phyloP scores from a whole-genome alignment of 2,888 invertebrate genomes.

The Lasius fuliginosus region DNA sequence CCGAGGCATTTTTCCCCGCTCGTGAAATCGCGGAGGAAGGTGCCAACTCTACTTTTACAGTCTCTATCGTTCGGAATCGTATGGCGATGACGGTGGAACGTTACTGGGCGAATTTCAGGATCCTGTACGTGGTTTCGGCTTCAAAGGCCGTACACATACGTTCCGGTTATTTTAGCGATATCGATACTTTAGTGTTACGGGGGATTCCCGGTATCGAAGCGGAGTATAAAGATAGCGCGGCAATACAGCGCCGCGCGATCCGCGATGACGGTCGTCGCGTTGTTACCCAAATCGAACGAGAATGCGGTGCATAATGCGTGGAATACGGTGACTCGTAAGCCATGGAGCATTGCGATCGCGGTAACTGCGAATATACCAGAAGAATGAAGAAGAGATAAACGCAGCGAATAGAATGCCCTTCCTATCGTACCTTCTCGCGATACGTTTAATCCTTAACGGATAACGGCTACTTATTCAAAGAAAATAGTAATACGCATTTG shows the following conservation, averaged over 20 bases:
- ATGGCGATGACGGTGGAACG: neutral
- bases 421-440: neutral
- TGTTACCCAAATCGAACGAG: slow-evolving; percentile 43
- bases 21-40: slow-evolving; percentile 22
- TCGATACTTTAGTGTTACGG: slow-evolving; percentile 54
- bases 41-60: slow-evolving; percentile 10
- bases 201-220: neutral
- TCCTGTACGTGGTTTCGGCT: slow-evolving; percentile 4
- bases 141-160: slow-evolving; percentile 26
- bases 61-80: slow-evolving; percentile 16
- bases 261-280: neutral
- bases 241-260: slow-evolving; percentile 27
- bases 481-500: neutral
- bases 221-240: slow-evolving; percentile 41
- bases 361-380: slow-evolving; percentile 1
- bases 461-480: neutral
- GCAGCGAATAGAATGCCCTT: neutral
- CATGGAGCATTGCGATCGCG: slow-evolving; percentile 27
- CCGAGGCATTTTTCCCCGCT: neutral
- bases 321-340: slow-evolving; percentile 34
- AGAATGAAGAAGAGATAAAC: slow-evolving; percentile 29
- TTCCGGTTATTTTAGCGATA: slow-evolving; percentile 51
- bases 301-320: slow-evolving; percentile 29
- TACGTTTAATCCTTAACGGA: neutral
- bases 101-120: slow-evolving; percentile 32